Percentiles rank a stretch among this genome's conserved stretches.
These are phyloP conservation scores for Solenopsis fugax DNA, from an alignment of 1,140 invertebrate species.

Conservation along the genomic window DNA sequence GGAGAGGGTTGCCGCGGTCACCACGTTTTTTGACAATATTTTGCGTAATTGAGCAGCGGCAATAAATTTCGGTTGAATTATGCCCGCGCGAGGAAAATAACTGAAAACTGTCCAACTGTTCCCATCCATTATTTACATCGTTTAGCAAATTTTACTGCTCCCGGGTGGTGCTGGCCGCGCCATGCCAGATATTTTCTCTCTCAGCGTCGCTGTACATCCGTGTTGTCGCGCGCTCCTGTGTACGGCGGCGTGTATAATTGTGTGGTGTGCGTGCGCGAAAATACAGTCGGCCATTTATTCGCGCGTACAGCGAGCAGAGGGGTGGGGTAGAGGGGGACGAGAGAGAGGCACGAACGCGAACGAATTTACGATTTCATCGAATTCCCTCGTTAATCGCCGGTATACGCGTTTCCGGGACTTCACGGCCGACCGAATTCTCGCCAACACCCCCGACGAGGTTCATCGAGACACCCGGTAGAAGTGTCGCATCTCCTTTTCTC, in stretches of 20 bases:
- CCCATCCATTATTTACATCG: conserved; percentile 84
- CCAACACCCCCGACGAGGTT: conserved; percentile 51
- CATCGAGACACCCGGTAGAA: conserved; percentile 61
- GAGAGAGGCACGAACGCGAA: conserved; percentile 66
- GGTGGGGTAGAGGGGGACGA: not conserved
- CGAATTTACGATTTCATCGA: conserved; percentile 81
- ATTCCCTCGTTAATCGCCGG: conserved; percentile 79
- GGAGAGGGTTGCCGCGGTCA: conserved; percentile 71
- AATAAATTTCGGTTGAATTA: conserved; percentile 84
- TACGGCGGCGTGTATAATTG: not conserved
- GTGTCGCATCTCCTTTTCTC: conserved; percentile 31
- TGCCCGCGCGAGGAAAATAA: conserved; percentile 81
- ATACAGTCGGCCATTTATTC: conserved; percentile 72
- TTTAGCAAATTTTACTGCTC: conserved; percentile 83
- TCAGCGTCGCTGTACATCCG: not conserved
- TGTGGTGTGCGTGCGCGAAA: conserved; percentile 47
- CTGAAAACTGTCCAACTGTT: conserved; percentile 84
- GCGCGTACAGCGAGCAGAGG: conserved; percentile 57
- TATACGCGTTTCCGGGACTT: conserved; percentile 75
- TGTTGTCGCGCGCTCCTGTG: not conserved
- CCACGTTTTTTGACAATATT: conserved; percentile 83
- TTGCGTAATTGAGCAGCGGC: conserved; percentile 84
- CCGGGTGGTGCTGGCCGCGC: conserved; percentile 65
- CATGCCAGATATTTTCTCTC: conserved; percentile 66
- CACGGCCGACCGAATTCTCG: conserved; percentile 66